Percentiles rank a stretch among this genome's conserved stretches.
Evolutionary conservation across 2,113 vertebrate species (phyloP).

Genomic region (Hippopotamus amphibius): DNA sequence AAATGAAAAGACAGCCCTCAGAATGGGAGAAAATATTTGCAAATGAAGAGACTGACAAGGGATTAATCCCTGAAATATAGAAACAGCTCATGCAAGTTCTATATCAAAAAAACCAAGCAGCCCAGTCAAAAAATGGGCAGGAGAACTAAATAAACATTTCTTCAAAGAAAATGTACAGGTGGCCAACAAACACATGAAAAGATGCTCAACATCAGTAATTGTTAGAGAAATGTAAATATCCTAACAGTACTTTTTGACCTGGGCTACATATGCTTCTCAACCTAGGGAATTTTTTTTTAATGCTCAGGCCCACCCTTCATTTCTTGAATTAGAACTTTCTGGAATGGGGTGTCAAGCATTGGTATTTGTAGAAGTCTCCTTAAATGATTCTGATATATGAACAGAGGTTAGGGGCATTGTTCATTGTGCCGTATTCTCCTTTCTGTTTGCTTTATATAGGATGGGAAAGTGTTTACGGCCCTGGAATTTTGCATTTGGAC

Average conservation of each 20-base stretch:
- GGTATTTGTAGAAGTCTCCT: not conserved
- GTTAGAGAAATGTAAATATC: not conserved
- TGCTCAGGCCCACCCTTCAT: not conserved
- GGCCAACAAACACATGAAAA: not conserved
- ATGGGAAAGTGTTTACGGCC: not conserved
- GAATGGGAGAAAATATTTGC: not conserved
- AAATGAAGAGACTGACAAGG: not conserved
- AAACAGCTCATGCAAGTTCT: not conserved
- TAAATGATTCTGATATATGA: not conserved
- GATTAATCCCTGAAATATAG: not conserved
- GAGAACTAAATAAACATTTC: not conserved
- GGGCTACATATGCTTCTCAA: not conserved
- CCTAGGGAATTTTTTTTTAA: not conserved
- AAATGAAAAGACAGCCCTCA: not conserved
- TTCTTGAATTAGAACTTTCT: slow-evolving; percentile 56
- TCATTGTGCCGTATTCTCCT: not conserved
- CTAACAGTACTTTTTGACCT: not conserved
- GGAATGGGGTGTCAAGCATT: not conserved
- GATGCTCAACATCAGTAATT: not conserved
- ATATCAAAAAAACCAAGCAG: not conserved
- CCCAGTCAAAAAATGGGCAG: not conserved
- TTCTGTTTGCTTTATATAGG: not conserved
- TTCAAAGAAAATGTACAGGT: not conserved
- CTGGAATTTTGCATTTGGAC: slow-evolving; percentile 19
- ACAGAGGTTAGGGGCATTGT: not conserved